A percentile compares a stretch with the other conserved stretches of the same genome.
phyloP scores from a whole-genome alignment of 2,888 invertebrate genomes.

The Cantharis rufa region DNA sequence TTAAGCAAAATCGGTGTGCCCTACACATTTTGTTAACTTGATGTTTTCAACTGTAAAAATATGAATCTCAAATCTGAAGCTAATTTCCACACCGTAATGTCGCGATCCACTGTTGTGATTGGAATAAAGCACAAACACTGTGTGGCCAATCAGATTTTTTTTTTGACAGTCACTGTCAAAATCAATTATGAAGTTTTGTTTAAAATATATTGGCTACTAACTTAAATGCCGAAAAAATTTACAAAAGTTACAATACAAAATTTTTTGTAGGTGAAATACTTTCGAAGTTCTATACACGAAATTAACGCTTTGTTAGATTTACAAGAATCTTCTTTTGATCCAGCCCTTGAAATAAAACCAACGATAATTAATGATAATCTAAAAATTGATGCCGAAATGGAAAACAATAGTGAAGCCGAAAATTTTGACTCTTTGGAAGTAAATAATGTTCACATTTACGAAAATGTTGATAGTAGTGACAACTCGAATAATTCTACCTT shows the following conservation, averaged over 20 bases:
- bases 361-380: neutral
- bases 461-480: constrained; percentile 44
- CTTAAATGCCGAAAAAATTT: neutral
- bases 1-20: no score
- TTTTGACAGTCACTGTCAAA: no score
- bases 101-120: no score
- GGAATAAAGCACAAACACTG: no score
- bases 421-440: constrained; percentile 48
- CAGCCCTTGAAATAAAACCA: neutral
- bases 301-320: constrained; percentile 65
- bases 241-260: neutral
- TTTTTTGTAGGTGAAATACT: constrained; percentile 67
- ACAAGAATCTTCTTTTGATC: constrained; percentile 39
- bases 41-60: no score
- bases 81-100: no score
- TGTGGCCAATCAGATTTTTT: no score
- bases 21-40: no score
- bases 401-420: constrained; percentile 27
- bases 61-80: no score
- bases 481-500: constrained; percentile 8
- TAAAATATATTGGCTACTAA: neutral
- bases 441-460: constrained; percentile 45
- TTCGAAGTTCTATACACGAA: constrained; percentile 73
- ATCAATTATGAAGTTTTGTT: neutral
- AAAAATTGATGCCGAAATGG: neutral